These are phyloP conservation scores for Galerucella nymphaeae DNA, from an alignment of 2,888 invertebrate species.

Conservation along the genomic window DNA sequence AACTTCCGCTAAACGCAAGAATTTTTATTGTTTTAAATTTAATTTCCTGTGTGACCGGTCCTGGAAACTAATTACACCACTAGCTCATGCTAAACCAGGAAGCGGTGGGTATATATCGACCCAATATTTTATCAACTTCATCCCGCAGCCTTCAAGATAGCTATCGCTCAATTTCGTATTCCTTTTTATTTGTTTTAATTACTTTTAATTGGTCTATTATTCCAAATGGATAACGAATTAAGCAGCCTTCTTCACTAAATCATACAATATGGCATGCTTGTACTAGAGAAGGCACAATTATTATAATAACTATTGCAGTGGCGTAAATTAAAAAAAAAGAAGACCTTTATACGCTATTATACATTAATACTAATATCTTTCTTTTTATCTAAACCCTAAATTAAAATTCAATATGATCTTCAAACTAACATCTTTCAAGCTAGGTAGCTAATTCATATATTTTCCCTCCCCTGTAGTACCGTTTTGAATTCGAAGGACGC, in stretches of 20 bases:
- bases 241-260: slow-evolving; percentile 48
- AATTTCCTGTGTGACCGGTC: slow-evolving; percentile 2
- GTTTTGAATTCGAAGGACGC: slow-evolving; percentile 25
- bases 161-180: slow-evolving; percentile 6
- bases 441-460: background rate
- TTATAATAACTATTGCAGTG: background rate
- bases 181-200: slow-evolving; percentile 45
- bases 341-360: too few relatives aligned
- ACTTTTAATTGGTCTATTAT: slow-evolving; percentile 54
- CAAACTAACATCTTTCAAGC: slow-evolving; percentile 2
- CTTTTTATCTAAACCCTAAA: background rate
- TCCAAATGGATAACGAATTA: slow-evolving; percentile 48
- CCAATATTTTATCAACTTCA: slow-evolving; percentile 1
- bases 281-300: slow-evolving; percentile 3
- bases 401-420: background rate
- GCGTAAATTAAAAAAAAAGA: background rate
- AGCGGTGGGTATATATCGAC: background rate
- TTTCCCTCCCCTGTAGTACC: background rate
- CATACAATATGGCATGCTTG: slow-evolving; percentile 31
- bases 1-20: background rate
- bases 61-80: slow-evolving; percentile 6
- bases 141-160: slow-evolving; percentile 5
- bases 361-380: too few relatives aligned
- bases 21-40: slow-evolving; percentile 3
- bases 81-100: background rate